Evolutionary conservation across 2,888 invertebrate species (phyloP), one percentile per base, ranked within the genome.

Genomic region (Scrobipalpa atriplicella): DNA sequence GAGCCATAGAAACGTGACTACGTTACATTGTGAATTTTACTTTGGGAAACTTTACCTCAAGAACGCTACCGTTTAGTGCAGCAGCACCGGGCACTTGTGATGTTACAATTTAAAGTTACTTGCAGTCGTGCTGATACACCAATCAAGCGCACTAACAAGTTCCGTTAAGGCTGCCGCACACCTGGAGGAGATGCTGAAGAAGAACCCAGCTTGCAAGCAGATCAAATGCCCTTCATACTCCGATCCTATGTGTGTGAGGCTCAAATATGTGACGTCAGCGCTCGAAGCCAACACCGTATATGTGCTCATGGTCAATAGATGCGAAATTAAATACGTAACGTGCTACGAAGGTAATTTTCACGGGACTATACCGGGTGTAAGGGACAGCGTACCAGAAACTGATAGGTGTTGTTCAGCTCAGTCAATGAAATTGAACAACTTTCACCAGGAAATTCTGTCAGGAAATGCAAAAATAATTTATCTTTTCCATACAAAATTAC

Each of bases 281-380:
- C 61, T 21, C 2, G 39, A 38, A 0, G 70, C 54, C 6, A 74
- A 43, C 29, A 75, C 71, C 1, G 67, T 74, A 2, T 75, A 73
- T 47, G 69, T 84, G 0, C 65, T 78, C 0, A 78, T 81, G 47
- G 36, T 80, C 0, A 87, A 86, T 64, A 78, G 79, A 70, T 87
- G 87, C 13, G 86, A 87, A 72, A 67, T 85, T 63, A 71, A 79
- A 1, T 86, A 81, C 43, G 70, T 78, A 19, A 81, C 79, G 39
- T 87, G 87, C 56, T 75, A 82, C 67, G 71, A 78, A 70, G 83
- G 87, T 86, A 74, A 71, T 60, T 66, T 29, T 29, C n/a, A n/a
- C n/a, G n/a, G n/a, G n/a, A n/a, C n/a, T n/a, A n/a, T n/a, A n/a
- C n/a, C n/a, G n/a, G n/a, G n/a, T n/a, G n/a, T n/a, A n/a, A n/a